Conservation (phyloP, 1,140 invertebrate species). For the Dolichoris vasculosae region DNA sequence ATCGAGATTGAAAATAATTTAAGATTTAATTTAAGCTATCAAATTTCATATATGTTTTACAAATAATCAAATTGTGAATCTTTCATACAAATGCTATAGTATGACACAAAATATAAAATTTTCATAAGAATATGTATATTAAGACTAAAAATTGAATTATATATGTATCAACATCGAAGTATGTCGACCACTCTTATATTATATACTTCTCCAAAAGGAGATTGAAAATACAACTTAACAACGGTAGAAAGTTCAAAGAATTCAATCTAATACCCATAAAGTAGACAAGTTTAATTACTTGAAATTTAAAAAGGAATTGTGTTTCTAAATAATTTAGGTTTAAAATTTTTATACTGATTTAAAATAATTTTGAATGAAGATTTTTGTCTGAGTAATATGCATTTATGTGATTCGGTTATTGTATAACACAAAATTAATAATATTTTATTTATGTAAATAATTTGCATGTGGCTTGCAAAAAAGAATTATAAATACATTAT, state of each 20-base stretch:
- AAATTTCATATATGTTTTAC: neutral
- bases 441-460: neutral
- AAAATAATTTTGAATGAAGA: neutral
- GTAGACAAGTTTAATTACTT: neutral
- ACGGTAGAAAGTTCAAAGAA: slow-evolving; percentile 1
- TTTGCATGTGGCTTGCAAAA: neutral
- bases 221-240: neutral
- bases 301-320: neutral
- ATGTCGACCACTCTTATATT: neutral
- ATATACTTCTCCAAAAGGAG: neutral
- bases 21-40: neutral
- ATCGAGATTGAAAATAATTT: neutral
- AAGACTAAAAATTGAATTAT: neutral
- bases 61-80: too few relatives aligned
- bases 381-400: too few relatives aligned
- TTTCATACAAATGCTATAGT: too few relatives aligned
- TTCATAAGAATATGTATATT: neutral
- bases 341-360: neutral
- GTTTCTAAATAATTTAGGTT: neutral
- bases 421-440: neutral
- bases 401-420: too few relatives aligned
- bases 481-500: neutral
- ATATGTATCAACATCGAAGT: neutral
- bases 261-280: neutral
- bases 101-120: neutral